Percentiles rank a stretch among this genome's conserved stretches.
Evolutionary conservation across 2,113 vertebrate genomes (phyloP).

Genomic region (Equus quagga): DNA sequence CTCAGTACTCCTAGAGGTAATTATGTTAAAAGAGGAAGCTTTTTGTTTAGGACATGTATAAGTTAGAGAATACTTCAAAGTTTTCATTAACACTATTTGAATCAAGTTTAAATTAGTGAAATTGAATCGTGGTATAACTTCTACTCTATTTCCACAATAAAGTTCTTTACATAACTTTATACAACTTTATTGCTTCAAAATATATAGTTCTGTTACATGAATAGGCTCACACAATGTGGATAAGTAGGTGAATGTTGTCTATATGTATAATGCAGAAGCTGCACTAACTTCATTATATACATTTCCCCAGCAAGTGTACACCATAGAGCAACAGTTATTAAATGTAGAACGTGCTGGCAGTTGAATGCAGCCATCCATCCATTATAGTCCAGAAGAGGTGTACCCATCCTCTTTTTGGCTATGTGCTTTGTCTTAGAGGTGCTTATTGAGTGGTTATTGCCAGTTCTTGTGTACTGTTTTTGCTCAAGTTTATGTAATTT

Average conservation of each 20-base stretch:
- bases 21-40: background rate
- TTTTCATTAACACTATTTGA: background rate
- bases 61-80: background rate
- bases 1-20: background rate
- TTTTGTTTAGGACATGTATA: background rate
- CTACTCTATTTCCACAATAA: background rate
- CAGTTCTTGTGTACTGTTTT: background rate
- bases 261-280: background rate
- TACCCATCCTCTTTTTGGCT: background rate
- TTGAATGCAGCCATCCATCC: background rate
- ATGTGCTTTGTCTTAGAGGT: background rate
- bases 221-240: background rate
- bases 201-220: background rate
- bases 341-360: background rate
- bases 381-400: background rate
- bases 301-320: background rate
- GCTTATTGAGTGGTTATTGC: background rate
- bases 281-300: background rate
- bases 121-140: background rate
- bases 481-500: background rate
- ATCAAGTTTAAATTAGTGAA: background rate
- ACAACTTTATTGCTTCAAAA: background rate
- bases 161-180: background rate
- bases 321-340: background rate
- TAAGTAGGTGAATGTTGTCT: background rate